phyloP scores from a whole-genome alignment of 2,113 vertebrate species.

The Synchiropus splendidus region DNA sequence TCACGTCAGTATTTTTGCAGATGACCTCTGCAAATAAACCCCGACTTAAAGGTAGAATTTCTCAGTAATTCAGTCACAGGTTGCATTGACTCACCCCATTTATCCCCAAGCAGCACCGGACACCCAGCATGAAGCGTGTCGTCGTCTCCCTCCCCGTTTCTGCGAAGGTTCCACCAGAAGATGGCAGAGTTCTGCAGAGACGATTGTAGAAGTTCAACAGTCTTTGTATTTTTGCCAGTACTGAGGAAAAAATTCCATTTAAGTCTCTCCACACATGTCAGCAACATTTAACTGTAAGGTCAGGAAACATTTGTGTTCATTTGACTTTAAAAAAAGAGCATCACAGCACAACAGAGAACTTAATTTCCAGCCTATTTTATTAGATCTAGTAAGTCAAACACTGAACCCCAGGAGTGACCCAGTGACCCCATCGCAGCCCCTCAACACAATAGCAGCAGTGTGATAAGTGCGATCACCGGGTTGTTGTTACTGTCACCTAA shows the following conservation, averaged over 20 bases:
- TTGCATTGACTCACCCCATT: constrained; percentile 77
- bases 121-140: constrained; percentile 88
- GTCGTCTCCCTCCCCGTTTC: constrained; percentile 72
- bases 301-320: neutral
- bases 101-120: constrained; percentile 83
- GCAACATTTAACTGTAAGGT: neutral
- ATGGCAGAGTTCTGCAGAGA: constrained; percentile 78
- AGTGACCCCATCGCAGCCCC: no score
- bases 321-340: no score
- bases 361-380: no score
- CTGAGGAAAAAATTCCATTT: neutral
- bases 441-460: constrained; percentile 13
- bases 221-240: neutral
- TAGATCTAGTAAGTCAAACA: no score
- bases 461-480: constrained; percentile 11
- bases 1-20: no score
- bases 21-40: no score
- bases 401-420: no score
- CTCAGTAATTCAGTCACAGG: no score
- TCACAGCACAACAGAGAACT: no score
- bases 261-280: neutral
- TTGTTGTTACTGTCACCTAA: constrained; percentile 11
- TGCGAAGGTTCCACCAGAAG: constrained; percentile 94
- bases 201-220: neutral
- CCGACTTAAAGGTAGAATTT: no score